Evolutionary conservation across 2,113 vertebrate species (phyloP).

Genomic region (Ictidomys tridecemlineatus): DNA sequence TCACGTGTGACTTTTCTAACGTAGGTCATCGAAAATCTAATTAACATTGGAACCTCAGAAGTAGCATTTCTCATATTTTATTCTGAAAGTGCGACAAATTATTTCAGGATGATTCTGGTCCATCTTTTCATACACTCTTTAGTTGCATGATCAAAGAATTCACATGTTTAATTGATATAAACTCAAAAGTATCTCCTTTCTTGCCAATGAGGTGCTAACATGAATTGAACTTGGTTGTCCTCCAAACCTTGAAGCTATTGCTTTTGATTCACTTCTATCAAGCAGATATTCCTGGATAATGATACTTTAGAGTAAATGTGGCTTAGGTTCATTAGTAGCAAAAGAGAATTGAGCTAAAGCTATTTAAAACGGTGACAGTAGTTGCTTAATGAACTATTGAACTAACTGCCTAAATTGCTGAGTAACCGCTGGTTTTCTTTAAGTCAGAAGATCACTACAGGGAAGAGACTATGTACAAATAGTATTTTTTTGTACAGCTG

Average conservation of each 20-base stretch:
- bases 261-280: slow-evolving; percentile 76
- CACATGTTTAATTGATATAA: background rate
- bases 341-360: slow-evolving; percentile 58
- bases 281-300: slow-evolving; percentile 72
- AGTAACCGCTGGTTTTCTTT: slow-evolving; percentile 47
- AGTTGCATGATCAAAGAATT: background rate
- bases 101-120: background rate
- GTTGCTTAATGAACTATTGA: slow-evolving; percentile 36
- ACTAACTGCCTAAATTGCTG: slow-evolving; percentile 13
- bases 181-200: background rate
- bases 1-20: background rate
- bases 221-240: background rate
- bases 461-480: slow-evolving; percentile 57
- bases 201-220: background rate
- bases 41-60: background rate
- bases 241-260: slow-evolving; percentile 39
- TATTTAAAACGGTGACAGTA: background rate
- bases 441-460: background rate
- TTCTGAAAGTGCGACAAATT: background rate
- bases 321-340: slow-evolving; percentile 76
- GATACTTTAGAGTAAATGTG: slow-evolving; percentile 66
- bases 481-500: slow-evolving; percentile 62
- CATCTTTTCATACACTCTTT: background rate
- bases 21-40: background rate
- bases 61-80: background rate